Evolutionary conservation across 1,140 invertebrate genomes (phyloP).

Genomic region (Sogatella furcifera): DNA sequence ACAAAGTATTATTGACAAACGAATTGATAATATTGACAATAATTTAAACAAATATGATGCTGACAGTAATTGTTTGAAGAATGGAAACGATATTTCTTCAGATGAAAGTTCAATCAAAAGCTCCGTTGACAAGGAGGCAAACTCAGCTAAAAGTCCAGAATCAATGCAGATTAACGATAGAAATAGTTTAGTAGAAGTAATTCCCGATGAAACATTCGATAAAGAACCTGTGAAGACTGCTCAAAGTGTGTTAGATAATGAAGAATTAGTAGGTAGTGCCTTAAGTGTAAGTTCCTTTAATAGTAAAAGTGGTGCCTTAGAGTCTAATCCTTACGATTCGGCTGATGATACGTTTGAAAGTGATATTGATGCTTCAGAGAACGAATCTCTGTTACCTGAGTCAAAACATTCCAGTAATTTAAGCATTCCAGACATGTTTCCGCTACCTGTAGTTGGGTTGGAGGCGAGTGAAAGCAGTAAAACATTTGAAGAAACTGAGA

Average conservation of each 20-base stretch:
- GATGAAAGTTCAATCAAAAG: too few species aligned
- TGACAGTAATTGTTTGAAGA: neutral
- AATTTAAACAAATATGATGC: neutral
- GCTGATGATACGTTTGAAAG: neutral
- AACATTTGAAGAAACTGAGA: neutral
- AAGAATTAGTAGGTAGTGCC: neutral
- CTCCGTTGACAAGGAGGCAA: too few species aligned
- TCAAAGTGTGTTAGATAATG: too few species aligned
- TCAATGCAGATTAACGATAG: neutral
- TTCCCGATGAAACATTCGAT: neutral
- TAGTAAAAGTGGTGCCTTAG: neutral
- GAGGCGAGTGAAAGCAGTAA: neutral
- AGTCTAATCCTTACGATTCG: neutral
- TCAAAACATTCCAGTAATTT: too few species aligned
- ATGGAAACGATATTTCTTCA: neutral
- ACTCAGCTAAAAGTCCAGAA: too few species aligned
- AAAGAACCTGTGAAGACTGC: too few species aligned
- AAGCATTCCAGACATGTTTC: neutral
- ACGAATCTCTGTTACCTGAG: neutral
- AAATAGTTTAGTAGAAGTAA: neutral
- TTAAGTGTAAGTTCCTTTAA: neutral
- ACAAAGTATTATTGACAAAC: too few species aligned
- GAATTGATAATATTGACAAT: too few species aligned
- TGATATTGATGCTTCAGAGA: neutral
- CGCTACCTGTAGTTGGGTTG: neutral